Evolutionary conservation across 1,140 invertebrate genomes (phyloP), one percentile per base, ranked within the genome.

Genomic region (Oreohelix idahoensis): DNA sequence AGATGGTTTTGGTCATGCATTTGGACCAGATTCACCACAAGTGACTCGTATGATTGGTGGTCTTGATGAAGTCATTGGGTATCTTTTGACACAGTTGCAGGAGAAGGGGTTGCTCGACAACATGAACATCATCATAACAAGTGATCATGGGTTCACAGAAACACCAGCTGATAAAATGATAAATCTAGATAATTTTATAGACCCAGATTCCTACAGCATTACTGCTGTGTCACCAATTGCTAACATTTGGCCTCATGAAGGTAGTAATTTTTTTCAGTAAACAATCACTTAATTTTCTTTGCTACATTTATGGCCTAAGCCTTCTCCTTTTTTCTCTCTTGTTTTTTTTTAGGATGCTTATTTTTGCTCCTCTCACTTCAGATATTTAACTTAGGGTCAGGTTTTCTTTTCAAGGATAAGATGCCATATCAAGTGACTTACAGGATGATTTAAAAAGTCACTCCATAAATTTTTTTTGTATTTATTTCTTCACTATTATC

Each of bases 81-180:
- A 90, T 81, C 73, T 93, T 20, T 80, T 93, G 32, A 51, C 89
- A 35, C 45, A 86, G 45, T 77, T 93, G 15, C 77, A 91, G 81
- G 81, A 89, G 45, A 82, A 87, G 8, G 77, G 84, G 36, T 89
- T 96, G 66, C 88, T 91, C 26, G 91, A 95, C 86, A 89, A 90
- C 77, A 92, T 95, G 0, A 96, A 96, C 90, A 91, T 96, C 0
- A 93, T 96, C 83, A 92, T 96, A 78, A 90, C 96, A 17, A 95
- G 95, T 89, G 96, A 96, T 92, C 96, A 96, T 92, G 96, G 96
- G 26, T 96, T 96, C 95, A 87, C 93, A 8, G 88, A 91, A 29
- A 94, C 95, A 1, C 86, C 92, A 58, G 17, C 32, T 35, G 89
- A 93, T 53, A 89, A 83, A 32, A 93, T 95, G 83, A 94, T 96